Percentiles rank a stretch among this genome's conserved stretches.
Conservation (phyloP, 2,888 invertebrate species). For the Pristionchus japonicus region DNA sequence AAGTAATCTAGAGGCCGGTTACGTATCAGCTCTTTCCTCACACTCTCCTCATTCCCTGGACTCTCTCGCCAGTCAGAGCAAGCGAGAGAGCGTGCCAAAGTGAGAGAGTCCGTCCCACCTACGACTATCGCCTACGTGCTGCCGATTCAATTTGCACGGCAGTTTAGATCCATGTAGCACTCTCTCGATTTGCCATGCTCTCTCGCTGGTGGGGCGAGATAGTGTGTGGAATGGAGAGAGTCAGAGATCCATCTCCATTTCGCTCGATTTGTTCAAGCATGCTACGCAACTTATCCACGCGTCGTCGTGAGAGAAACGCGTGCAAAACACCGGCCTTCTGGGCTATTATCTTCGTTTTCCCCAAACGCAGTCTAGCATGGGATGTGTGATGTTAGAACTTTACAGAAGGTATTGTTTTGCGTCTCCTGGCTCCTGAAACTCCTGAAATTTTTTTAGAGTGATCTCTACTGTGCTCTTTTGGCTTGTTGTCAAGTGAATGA, state of each 20-base stretch:
- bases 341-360: no score
- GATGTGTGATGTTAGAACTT: no score
- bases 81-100: neutral
- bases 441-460: no score
- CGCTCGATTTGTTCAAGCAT: neutral
- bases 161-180: neutral
- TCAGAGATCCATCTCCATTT: no score
- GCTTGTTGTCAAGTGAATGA: no score
- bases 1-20: neutral
- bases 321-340: no score
- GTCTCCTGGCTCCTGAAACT: no score
- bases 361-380: no score
- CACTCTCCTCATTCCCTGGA: neutral
- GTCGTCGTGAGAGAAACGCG: neutral
- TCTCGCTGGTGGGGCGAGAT: neutral
- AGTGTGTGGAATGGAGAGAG: neutral
- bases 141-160: neutral
- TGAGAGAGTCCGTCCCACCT: neutral
- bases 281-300: neutral
- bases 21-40: neutral
- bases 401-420: no score
- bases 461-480: no score
- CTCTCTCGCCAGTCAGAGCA: neutral
- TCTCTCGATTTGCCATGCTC: neutral
- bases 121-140: neutral